Base-by-base conservation (phyloP, 2,888 invertebrate genomes). In the Cataglyphis livida region DNA sequence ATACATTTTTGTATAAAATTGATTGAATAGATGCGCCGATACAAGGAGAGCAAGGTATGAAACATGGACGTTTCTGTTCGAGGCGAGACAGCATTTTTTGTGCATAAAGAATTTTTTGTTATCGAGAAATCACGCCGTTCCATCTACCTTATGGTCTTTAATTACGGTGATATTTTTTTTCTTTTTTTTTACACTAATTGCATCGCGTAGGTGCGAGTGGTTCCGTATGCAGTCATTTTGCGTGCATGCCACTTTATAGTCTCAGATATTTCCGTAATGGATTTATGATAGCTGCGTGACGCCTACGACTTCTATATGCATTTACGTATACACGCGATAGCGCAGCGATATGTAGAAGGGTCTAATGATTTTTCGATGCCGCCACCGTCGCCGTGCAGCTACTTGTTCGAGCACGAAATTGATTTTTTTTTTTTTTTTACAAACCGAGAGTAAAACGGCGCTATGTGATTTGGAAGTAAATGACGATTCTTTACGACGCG, bases 211-310 rank as follows among this genome's bases (percentile, higher is more conserved):
- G 25, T 28, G 38, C 64, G 41, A 15, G 65, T 38, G n/a, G 28
- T 75, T 10, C 62, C 48, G 35, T 54, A 65, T 65, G 54, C 65
- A 48, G 66, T 51, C 35, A 65, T 64, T 73, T 54, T 44, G 71
- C 87, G 68, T 78, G 66, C 71, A 78, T 68, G 79, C 62, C 81
- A 61, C 83, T 85, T 87, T 87, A 82, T 82, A 87, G 87, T 82
- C 44, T 38, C 64, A 87, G 87, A 87, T 87, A 83, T 85, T 85
- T 82, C 81, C 87, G 75, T 87, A 87, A 87, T 87, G 87, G 87
- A 87, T 87, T 87, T 87, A 87, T 87, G 85, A 87, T 87, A 85
- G 87, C 83, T 57, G 74, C 87, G 68, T 61, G 76, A 48, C 66
- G 51, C 64, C 78, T 59, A 73, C 75, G 75, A 64, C 65, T 76